phyloP scores from a whole-genome alignment of 2,888 invertebrate genomes.

The Stegana nigrithorax region DNA sequence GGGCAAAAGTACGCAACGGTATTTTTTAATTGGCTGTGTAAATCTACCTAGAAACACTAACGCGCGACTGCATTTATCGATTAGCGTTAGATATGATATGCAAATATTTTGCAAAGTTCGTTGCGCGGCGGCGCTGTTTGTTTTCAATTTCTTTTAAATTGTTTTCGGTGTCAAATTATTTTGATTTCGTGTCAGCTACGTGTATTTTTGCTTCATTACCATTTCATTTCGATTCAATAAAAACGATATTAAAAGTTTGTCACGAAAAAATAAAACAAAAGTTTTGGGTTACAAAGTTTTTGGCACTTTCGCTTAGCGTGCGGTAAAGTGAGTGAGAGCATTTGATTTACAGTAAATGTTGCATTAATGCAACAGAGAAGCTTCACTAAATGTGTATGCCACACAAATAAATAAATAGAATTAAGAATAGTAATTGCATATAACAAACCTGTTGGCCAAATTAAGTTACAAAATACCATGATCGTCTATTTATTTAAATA shows the following conservation, averaged over 20 bases:
- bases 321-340: too few species aligned
- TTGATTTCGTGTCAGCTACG: conserved; percentile 39
- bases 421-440: too few species aligned
- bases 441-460: too few species aligned
- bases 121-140: background rate
- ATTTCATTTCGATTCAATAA: conserved; percentile 57
- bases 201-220: conserved; percentile 53
- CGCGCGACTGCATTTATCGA: background rate
- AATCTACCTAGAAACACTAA: too few species aligned
- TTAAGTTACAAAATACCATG: too few species aligned
- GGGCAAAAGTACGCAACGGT: too few species aligned
- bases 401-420: too few species aligned
- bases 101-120: background rate
- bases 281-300: conserved; percentile 34
- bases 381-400: too few species aligned
- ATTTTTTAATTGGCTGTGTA: too few species aligned
- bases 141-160: conserved; percentile 35
- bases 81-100: background rate
- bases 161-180: conserved; percentile 21
- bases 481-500: too few species aligned
- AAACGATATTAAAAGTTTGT: conserved; percentile 59
- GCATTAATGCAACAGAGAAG: too few species aligned
- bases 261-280: conserved; percentile 53
- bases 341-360: too few species aligned
- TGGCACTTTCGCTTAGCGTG: conserved; percentile 30